A percentile compares a stretch with the other conserved stretches of the same genome.
These are phyloP conservation scores for Petrosia ficiformis DNA, from an alignment of 37 sponge, comb jelly and placozoan genomes.

Conservation along the genomic window DNA sequence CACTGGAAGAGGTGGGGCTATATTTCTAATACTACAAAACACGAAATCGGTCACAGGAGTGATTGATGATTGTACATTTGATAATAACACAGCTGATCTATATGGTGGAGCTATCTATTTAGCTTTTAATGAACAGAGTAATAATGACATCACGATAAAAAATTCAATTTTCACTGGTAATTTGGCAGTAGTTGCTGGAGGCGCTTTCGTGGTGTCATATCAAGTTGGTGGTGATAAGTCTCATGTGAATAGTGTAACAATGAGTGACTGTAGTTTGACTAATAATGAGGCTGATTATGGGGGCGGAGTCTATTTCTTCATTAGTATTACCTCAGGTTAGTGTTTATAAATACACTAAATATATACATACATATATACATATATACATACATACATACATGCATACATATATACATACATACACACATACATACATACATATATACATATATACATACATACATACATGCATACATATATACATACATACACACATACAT, in stretches of 20 bases:
- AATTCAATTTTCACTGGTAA: background rate
- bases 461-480: too few relatives aligned
- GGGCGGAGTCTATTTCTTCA: background rate
- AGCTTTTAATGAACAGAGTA: background rate
- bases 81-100: background rate
- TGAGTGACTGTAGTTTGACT: background rate
- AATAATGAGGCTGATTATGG: background rate
- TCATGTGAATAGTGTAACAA: background rate
- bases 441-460: background rate
- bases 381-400: background rate
- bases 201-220: background rate
- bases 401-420: background rate
- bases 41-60: background rate
- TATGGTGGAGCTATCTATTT: constrained; percentile 6
- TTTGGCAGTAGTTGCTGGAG: background rate
- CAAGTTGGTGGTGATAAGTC: background rate
- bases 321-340: background rate
- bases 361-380: background rate
- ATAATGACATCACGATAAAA: background rate
- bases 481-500: too few relatives aligned
- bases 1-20: constrained; percentile 6
- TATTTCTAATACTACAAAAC: background rate
- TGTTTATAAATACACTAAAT: background rate
- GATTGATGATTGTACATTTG: background rate
- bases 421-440: background rate